Evolutionary conservation across 2,888 invertebrate species (phyloP), one percentile per base, ranked within the genome.

Genomic region (Cheilosia vulpina): DNA sequence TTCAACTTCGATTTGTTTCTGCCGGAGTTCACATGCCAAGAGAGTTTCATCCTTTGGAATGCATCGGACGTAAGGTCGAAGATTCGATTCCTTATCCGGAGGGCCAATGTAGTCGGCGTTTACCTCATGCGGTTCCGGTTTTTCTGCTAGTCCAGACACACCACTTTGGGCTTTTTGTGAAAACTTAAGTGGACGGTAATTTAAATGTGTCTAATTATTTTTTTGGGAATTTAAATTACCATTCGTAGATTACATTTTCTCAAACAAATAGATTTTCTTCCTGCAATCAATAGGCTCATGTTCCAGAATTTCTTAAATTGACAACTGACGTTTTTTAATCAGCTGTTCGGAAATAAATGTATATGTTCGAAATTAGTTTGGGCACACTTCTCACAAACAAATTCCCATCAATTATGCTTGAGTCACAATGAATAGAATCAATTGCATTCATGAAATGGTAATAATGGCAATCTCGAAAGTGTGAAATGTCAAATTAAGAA

Each of bases 31-130:
- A 88, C 93, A 94, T 89, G 97, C 96, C 69, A 95, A 89, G 1
- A 89, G 87, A 0, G 95, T 95, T 92, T 98, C 97, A 88, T 95
- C 93, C 2, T 93, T 87, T 3, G 94, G 93, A 88, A 94, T 93
- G 89, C 94, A 94, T 88, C 96, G 95, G 87, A 95, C 93, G 58
- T 96, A 93, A 3, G 94, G 96, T 72, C 97, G 93, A 76, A 98
- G 92, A 91, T 97, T 97, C 1, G 97, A 97, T 24, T 95, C 92
- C 13, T 95, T 94, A 91, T 98, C 96, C 0, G 97, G 96, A 0
- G 97, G 97, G 1, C 92, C 92, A 77, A 92, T 91, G 41, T 91
- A 92, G 79, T 92, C 92, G 24, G 87, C 80, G 21, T 81, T 85
- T 5, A 92, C 89, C 24, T 87, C 62, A 21, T 88, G 66, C 0